Percentiles rank a stretch among this genome's conserved stretches.
Evolutionary conservation across 1,140 invertebrate genomes (phyloP).

Genomic region (Drosophila saltans): DNA sequence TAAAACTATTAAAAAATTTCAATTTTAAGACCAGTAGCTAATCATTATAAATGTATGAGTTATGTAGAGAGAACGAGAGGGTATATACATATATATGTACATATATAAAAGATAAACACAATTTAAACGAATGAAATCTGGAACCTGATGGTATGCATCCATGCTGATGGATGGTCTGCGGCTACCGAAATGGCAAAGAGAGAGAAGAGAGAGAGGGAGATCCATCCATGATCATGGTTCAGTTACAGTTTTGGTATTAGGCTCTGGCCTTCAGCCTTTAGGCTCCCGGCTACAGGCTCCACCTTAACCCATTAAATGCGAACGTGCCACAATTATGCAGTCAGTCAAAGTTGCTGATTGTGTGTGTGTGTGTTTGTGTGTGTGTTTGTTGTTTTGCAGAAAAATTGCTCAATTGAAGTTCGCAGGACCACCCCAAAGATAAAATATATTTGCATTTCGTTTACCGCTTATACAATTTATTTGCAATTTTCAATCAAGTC

Average conservation of each 20-base stretch:
- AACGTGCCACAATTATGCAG: constrained; percentile 79
- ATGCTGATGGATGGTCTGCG: constrained; percentile 15
- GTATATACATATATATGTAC: too few species aligned
- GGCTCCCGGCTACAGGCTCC: constrained; percentile 33
- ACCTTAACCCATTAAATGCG: constrained; percentile 73
- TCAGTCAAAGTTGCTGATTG: not conserved
- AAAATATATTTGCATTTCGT: constrained; percentile 62
- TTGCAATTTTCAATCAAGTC: constrained; percentile 81
- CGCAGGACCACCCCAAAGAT: constrained; percentile 48
- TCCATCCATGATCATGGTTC: not conserved
- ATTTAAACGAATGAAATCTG: constrained; percentile 17
- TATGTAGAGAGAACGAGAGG: too few species aligned
- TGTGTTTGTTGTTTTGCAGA: not conserved
- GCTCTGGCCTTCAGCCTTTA: not conserved
- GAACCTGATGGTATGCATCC: constrained; percentile 30
- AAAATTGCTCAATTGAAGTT: constrained; percentile 70
- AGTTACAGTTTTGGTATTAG: too few species aligned
- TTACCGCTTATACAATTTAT: constrained; percentile 78
- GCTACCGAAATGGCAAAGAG: constrained; percentile 43
- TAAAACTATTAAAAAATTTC: constrained; percentile 37
- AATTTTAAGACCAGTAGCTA: constrained; percentile 61
- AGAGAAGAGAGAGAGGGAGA: not conserved
- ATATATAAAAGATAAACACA: constrained; percentile 6
- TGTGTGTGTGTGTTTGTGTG: too few species aligned
- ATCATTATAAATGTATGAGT: constrained; percentile 38